These are phyloP conservation scores for Apodemia zela DNA, from an alignment of 2,888 invertebrate genomes.

Conservation along the genomic window DNA sequence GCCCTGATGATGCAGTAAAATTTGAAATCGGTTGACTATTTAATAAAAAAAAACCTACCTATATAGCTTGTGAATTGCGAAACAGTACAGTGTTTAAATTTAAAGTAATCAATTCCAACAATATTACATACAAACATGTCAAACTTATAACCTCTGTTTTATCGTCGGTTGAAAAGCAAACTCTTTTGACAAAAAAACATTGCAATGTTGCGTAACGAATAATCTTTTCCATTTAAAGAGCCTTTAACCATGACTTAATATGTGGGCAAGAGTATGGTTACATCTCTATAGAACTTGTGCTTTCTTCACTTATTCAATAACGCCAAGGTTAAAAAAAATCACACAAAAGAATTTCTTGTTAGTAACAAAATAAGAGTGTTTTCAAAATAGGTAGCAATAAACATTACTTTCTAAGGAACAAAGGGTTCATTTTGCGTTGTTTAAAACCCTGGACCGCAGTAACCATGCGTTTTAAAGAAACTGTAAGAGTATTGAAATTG, in stretches of 20 bases:
- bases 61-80: too few relatives aligned
- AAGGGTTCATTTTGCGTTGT: conserved; percentile 43
- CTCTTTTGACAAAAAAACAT: too few relatives aligned
- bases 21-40: too few relatives aligned
- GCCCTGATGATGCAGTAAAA: too few relatives aligned
- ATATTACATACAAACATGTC: too few relatives aligned
- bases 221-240: neutral
- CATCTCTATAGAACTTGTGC: neutral
- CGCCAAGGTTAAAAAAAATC: neutral
- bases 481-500: conserved; percentile 16
- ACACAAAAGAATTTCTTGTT: conserved; percentile 9
- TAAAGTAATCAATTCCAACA: too few relatives aligned
- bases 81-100: too few relatives aligned
- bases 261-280: conserved; percentile 1
- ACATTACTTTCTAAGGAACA: conserved; percentile 47
- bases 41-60: too few relatives aligned
- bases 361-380: conserved; percentile 2
- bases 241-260: conserved; percentile 9
- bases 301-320: conserved; percentile 18
- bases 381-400: conserved; percentile 55
- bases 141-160: too few relatives aligned
- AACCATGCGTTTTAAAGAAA: conserved; percentile 27
- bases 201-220: neutral
- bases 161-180: too few relatives aligned
- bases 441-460: conserved; percentile 31